phyloP scores from a whole-genome alignment of 1,140 invertebrate species.

The Heterodera schachtii region DNA sequence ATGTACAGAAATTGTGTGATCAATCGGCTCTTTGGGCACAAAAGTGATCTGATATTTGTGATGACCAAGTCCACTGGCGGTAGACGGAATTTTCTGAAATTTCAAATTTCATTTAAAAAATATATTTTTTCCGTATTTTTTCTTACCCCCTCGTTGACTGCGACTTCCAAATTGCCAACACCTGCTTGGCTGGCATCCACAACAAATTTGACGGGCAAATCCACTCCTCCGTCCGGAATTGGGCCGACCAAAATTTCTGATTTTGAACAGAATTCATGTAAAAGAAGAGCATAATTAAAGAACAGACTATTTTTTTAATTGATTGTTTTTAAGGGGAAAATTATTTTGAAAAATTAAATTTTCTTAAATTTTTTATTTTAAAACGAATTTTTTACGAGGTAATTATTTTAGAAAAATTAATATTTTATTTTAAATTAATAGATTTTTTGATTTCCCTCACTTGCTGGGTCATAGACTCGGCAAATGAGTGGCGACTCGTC shows the following conservation, averaged over 20 bases:
- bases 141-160: slow-evolving; percentile 82
- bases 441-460: background rate
- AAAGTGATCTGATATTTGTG: slow-evolving; percentile 94
- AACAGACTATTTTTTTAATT: no score
- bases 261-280: background rate
- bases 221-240: slow-evolving; percentile 82
- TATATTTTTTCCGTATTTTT: slow-evolving; percentile 72
- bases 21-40: slow-evolving; percentile 85
- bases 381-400: no score
- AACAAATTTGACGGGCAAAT: slow-evolving; percentile 85
- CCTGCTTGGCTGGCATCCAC: slow-evolving; percentile 94
- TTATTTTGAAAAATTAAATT: background rate
- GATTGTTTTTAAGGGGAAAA: background rate
- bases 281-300: background rate
- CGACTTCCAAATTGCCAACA: slow-evolving; percentile 95
- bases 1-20: slow-evolving; percentile 91
- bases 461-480: slow-evolving; percentile 86
- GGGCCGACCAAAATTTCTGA: slow-evolving; percentile 84
- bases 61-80: slow-evolving; percentile 91
- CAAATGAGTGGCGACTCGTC: slow-evolving; percentile 67
- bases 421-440: no score
- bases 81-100: slow-evolving; percentile 75
- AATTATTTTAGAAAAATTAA: no score
- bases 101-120: background rate
- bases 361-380: background rate